Conservation (phyloP, 2,113 vertebrate species). For the Neogobius melanostomus region DNA sequence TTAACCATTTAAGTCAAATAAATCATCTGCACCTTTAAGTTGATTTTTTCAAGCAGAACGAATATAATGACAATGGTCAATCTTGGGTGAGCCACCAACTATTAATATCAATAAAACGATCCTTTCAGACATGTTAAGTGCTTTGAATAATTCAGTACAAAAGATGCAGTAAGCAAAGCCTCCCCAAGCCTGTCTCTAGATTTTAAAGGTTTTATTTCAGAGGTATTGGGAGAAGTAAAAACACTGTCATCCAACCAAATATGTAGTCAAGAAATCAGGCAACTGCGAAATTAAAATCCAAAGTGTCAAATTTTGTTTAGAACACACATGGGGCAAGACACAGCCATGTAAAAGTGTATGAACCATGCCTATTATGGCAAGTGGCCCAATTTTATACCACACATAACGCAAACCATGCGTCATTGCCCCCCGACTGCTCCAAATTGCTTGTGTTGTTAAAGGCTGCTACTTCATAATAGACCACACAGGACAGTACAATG, state of each 20-base stretch:
- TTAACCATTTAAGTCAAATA: background rate
- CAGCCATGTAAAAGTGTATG: background rate
- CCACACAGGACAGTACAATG: too few relatives aligned
- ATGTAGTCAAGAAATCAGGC: too few relatives aligned
- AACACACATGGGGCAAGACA: too few relatives aligned
- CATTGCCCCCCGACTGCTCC: background rate
- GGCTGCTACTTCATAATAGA: background rate
- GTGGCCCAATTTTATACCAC: background rate
- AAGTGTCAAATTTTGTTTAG: too few relatives aligned
- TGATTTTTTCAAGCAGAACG: background rate
- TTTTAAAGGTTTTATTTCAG: too few relatives aligned
- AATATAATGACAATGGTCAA: background rate
- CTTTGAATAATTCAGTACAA: background rate
- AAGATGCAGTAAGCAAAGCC: too few relatives aligned
- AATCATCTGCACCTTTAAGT: background rate
- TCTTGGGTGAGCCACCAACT: background rate
- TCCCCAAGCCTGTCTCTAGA: too few relatives aligned
- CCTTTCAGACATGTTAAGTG: background rate
- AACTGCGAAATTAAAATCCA: too few relatives aligned
- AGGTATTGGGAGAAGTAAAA: too few relatives aligned
- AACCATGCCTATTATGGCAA: background rate
- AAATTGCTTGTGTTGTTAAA: background rate
- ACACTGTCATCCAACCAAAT: too few relatives aligned
- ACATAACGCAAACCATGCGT: constrained; percentile 2
- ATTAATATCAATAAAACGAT: background rate